Conservation (phyloP, 2,113 vertebrate genomes). For the Macrotis lagotis region DNA sequence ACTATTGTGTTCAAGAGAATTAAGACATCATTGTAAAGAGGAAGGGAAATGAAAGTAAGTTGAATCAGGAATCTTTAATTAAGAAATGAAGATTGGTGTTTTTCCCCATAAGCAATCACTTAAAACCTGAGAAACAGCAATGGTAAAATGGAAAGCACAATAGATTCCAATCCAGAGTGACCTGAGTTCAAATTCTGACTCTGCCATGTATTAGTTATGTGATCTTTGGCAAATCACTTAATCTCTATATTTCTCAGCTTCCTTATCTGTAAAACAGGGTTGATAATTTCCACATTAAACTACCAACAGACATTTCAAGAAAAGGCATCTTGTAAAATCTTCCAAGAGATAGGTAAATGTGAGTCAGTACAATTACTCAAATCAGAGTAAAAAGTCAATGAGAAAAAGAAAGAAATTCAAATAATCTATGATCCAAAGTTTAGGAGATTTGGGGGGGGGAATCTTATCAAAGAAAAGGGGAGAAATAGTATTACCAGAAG, state of each 20-base stretch:
- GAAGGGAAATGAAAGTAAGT: background rate
- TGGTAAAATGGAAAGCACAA: background rate
- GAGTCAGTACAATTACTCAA: background rate
- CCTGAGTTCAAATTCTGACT: background rate
- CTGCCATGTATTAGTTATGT: background rate
- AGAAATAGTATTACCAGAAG: background rate
- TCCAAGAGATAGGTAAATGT: background rate
- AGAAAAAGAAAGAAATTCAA: slow-evolving; percentile 13
- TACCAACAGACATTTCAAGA: background rate
- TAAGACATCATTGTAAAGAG: background rate
- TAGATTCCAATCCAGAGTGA: background rate
- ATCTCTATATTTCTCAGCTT: background rate
- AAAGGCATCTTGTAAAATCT: background rate
- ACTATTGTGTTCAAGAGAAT: background rate
- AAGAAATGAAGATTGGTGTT: background rate
- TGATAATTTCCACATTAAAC: background rate
- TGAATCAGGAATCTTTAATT: background rate
- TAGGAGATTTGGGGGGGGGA: background rate
- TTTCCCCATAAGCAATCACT: background rate
- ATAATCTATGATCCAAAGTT: background rate
- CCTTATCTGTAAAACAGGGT: background rate
- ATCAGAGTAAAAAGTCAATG: background rate
- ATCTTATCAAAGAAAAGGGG: background rate
- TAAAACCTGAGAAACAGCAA: background rate
- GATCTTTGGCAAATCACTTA: background rate